A percentile compares a stretch with the other conserved stretches of the same genome.
These are phyloP conservation scores for Gadus chalcogrammus DNA, from an alignment of 2,113 vertebrate genomes.

Conservation along the genomic window DNA sequence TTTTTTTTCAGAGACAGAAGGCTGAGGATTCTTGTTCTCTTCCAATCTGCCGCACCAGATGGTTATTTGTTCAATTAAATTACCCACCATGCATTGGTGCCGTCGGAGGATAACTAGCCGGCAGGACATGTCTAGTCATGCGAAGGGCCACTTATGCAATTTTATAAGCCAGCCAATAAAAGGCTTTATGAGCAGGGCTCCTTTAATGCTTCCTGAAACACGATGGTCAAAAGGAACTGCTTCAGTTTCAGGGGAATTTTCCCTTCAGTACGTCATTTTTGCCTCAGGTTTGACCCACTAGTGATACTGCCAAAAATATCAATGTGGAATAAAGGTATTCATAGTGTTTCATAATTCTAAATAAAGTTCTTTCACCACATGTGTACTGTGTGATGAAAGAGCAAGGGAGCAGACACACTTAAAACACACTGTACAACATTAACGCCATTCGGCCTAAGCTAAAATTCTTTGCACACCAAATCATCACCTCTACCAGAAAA, in stretches of 20 bases:
- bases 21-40: constrained; percentile 20
- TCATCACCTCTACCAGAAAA: too few species aligned
- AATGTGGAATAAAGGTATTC: too few species aligned
- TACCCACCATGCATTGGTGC: constrained; percentile 30
- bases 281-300: too few species aligned
- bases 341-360: too few species aligned
- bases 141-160: constrained; percentile 30
- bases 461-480: too few species aligned
- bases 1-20: constrained; percentile 1
- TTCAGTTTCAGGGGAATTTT: too few species aligned
- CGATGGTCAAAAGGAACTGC: neutral
- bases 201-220: constrained; percentile 13
- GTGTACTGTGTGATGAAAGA: too few species aligned
- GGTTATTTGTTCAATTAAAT: constrained; percentile 57
- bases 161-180: constrained; percentile 27
- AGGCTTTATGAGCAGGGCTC: constrained; percentile 3
- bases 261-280: too few species aligned
- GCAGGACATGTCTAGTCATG: constrained; percentile 8
- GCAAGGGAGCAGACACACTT: too few species aligned
- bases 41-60: constrained; percentile 55
- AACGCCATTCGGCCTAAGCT: too few species aligned
- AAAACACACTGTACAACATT: too few species aligned
- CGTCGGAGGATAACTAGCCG: constrained; percentile 14
- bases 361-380: too few species aligned
- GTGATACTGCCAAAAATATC: constrained; percentile 12